Conservation (phyloP, 2,888 invertebrate species). For the Cephonodes hylas region DNA sequence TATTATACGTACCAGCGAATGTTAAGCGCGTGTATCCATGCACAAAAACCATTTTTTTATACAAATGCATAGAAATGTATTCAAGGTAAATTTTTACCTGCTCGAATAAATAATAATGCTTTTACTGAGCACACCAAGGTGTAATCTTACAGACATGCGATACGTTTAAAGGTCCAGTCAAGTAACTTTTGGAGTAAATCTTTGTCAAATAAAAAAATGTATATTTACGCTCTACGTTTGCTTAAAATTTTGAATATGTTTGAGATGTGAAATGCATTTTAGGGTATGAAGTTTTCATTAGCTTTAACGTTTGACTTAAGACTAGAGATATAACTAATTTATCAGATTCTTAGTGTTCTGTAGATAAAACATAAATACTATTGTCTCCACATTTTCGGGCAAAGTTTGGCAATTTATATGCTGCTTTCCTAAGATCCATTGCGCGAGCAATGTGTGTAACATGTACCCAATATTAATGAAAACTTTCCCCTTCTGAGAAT, state of each 20-base stretch:
- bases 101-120: constrained; percentile 57
- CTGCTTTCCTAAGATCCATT: no score
- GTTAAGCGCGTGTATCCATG: constrained; percentile 15
- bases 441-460: no score
- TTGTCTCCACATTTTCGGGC: no score
- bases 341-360: no score
- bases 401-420: no score
- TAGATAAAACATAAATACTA: no score
- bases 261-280: background rate
- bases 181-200: background rate
- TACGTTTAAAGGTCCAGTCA: constrained; percentile 26
- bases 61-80: constrained; percentile 41
- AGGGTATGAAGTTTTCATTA: background rate
- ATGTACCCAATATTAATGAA: no score
- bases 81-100: constrained; percentile 65
- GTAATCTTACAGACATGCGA: constrained; percentile 52
- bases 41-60: constrained; percentile 45
- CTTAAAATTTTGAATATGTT: background rate
- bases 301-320: background rate
- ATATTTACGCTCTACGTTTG: background rate
- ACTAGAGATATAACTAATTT: no score
- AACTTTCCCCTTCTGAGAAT: no score
- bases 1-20: background rate
- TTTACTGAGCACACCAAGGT: constrained; percentile 40
- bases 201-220: background rate